Evolutionary conservation across 1,140 invertebrate species (phyloP).

Genomic region (Myzus persicae): DNA sequence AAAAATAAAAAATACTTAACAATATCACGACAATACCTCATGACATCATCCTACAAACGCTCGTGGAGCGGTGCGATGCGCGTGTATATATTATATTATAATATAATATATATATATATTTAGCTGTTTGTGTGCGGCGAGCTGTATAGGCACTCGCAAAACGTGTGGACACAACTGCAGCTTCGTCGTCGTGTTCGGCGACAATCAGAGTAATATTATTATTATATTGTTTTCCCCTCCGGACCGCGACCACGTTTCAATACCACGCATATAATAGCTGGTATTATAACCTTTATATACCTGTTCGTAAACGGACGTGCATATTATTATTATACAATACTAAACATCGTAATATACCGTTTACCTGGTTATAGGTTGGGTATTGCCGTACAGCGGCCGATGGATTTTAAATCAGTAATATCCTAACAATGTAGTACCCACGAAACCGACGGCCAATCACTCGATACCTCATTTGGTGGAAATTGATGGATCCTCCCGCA

Average conservation of each 20-base stretch:
- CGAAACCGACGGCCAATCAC: not conserved
- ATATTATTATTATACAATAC: too few species aligned
- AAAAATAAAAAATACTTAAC: constrained; percentile 15
- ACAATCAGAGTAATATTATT: not conserved
- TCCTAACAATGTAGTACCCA: too few species aligned
- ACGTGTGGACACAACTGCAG: not conserved
- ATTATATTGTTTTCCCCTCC: not conserved
- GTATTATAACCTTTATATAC: not conserved
- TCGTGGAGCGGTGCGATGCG: not conserved
- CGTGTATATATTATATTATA: not conserved
- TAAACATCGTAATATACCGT: not conserved
- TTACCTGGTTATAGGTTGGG: not conserved
- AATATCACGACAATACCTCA: constrained; percentile 38
- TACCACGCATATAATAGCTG: not conserved
- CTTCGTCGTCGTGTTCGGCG: not conserved
- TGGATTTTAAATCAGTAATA: not conserved
- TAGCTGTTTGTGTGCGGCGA: not conserved
- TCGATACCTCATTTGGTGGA: not conserved
- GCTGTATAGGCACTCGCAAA: not conserved
- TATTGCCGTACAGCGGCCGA: not conserved
- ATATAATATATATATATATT: not conserved
- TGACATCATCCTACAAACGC: not conserved
- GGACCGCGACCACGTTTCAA: not conserved
- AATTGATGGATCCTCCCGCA: not conserved
- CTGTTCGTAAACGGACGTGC: not conserved